Percentiles rank a stretch among this genome's conserved stretches.
Evolutionary conservation across 2,113 vertebrate species (phyloP).

Genomic region (Eclectus roratus): DNA sequence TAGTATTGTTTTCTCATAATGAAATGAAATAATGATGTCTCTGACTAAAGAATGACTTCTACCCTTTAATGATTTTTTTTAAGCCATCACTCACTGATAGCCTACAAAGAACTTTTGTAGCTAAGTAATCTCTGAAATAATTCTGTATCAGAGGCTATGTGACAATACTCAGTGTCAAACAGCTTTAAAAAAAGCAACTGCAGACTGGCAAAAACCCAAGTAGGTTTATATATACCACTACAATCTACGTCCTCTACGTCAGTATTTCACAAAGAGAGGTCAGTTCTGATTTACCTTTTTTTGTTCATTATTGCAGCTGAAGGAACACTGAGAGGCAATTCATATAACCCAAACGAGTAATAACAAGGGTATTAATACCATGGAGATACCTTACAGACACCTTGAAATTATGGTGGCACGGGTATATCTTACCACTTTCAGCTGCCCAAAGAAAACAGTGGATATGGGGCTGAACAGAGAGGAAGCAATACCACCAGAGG

Average conservation of each 20-base stretch:
- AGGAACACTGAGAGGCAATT: background rate
- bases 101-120: background rate
- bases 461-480: background rate
- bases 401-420: background rate
- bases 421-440: background rate
- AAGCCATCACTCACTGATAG: background rate
- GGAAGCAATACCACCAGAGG: background rate
- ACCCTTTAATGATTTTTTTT: background rate
- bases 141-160: background rate
- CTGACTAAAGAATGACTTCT: background rate
- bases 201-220: background rate
- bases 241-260: background rate
- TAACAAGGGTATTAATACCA: background rate
- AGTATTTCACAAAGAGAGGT: background rate
- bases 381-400: background rate
- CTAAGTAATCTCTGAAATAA: background rate
- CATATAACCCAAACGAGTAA: background rate
- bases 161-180: background rate
- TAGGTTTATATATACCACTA: background rate
- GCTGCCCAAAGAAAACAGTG: conserved; percentile 7
- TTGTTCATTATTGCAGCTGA: background rate
- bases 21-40: background rate
- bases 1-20: background rate
- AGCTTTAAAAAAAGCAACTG: background rate
- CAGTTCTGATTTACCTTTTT: background rate